Base-by-base conservation (phyloP, 2,888 invertebrate species). In the Papilio gigon region DNA sequence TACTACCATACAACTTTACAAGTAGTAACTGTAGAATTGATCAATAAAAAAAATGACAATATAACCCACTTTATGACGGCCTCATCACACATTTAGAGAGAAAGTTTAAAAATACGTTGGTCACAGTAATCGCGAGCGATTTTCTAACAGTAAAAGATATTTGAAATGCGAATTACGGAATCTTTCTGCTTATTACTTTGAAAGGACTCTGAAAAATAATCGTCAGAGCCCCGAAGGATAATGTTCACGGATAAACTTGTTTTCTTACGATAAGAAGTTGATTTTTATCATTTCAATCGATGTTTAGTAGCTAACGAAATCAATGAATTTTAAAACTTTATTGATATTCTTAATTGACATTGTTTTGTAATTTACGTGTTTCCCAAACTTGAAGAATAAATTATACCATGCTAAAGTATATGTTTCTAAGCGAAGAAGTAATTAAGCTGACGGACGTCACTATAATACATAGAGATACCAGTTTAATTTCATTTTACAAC, bases 61-160 rank as follows among this genome's bases (percentile, higher is more conserved):
- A 33, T 20, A 59, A 44, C 58, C 59, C 25, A 59, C 22, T 59
- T 66, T 40, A 25, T 44, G 42, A 44, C 33, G 42, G 58, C 20
- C 42, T 37, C 30, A 65, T 42, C 35, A 42, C 22, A 25, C 35
- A 35, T 11, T 30, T 33, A 56, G 42, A 65, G 65, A 58, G 65
- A 66, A 66, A 66, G 65, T 20, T 25, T 42, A 40, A 40, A 33
- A 58, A 8, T 35, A 25, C 59, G 56, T 56, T 40, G 58, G 30
- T 50, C 30, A 44, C 42, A 30, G 25, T 27, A n/a, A 22, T 11
- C 27, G 4, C 37, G 40, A 14, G 12, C n/a, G 8, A 42, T 17
- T 42, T 65, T 30, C 58, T 40, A 42, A 65, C n/a, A 25, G 4
- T 8, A 14, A 25, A 27, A 50, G 8, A 35, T 14, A 44, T 20